Base-by-base conservation (phyloP, 53 echinoderm and acorn worm species). In the Patiria pectinifera region DNA sequence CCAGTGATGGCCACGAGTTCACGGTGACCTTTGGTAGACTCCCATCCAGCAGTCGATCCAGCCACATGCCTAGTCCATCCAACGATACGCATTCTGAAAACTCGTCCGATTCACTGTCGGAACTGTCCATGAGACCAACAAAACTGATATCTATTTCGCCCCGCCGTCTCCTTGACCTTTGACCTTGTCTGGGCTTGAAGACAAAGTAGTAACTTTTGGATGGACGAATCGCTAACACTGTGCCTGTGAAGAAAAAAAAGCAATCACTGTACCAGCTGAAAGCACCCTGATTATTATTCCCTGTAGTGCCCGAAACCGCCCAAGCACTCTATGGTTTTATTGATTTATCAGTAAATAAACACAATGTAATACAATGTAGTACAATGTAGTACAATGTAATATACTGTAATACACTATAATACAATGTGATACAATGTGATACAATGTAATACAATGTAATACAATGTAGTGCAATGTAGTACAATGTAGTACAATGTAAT, bases 121-220 rank as follows among this genome's bases (percentile, higher is more conserved):
- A 44, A 15, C 82, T 85, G 45, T 82, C 86, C 9, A 44, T 16
- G 45, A 83, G 43, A 59, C 93, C 93, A 11, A 93, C 60, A 76
- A 93, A 93, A 25, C 79, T 66, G 15, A 89, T 44, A 63, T 93
- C 85, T 46, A 93, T 16, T 76, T 76, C 84, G 25, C 46, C 77
- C 16, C 49, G 53, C 23, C 45, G 93, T 21, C 89, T 76, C 13
- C 79, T 78, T 11, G 71, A 88, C 69, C 71, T 48, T 35, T 71
- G 45, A 78, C 74, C 44, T 25, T 72, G 83, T 59, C 43, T 25
- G 4, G 97, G 92, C 47, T 72, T 82, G 78, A 94, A 97, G 62
- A 89, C 58, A 70, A 53, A 93, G 76, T 87, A 97, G 72, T 95
- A 94, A n/a, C 93, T 94, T 82, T 97, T 97, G 46, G 97, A 91